Evolutionary conservation across 2,888 invertebrate genomes (phyloP), one percentile per base, ranked within the genome.

Genomic region (Oscheius onirici): DNA sequence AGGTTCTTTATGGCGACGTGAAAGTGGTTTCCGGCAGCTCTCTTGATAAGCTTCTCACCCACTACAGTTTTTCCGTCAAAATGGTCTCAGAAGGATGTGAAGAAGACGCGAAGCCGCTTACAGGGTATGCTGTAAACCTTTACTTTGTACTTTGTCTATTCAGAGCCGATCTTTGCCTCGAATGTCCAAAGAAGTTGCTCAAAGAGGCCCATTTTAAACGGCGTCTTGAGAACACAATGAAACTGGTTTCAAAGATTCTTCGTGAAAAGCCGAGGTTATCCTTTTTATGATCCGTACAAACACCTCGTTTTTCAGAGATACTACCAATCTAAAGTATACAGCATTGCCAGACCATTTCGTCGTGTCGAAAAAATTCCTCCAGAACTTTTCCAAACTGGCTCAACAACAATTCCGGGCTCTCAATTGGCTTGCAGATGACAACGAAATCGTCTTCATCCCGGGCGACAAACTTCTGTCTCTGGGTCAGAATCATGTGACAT

Each of bases 111-210:
- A 55, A 20, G 1, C 26, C 78, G 22, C 40, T 76, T 34, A 78
- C 78, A 15, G 78, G 75, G 69, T 71, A 61, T 10, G 43, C 58
- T 41, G n/a, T 41, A 26, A 44, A 15, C 17, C 11, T 46, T 11
- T 20, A 22, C 5, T 13, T n/a, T 26, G 10, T 24, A 2, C 20
- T 1, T 22, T 2, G 22, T 49, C 24, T 60, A 67, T 83, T 60
- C 69, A 85, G 85, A 0, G 63, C 49, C 8, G 84, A 86, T 43
- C 71, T 86, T 40, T 86, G 85, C 61, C 66, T 74, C 61, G 77
- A 80, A 26, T 86, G 85, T 58, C 72, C 82, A 15, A 54, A 67
- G 26, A 69, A 72, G 28, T 68, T 83, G 67, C 74, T 79, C 13
- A 46, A 72, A 11, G 85, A 83, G 24, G 82, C 77, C 1, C 69